Evolutionary conservation across 2,888 invertebrate genomes (phyloP), one percentile per base, ranked within the genome.

Genomic region (Eupithecia tripunctaria): DNA sequence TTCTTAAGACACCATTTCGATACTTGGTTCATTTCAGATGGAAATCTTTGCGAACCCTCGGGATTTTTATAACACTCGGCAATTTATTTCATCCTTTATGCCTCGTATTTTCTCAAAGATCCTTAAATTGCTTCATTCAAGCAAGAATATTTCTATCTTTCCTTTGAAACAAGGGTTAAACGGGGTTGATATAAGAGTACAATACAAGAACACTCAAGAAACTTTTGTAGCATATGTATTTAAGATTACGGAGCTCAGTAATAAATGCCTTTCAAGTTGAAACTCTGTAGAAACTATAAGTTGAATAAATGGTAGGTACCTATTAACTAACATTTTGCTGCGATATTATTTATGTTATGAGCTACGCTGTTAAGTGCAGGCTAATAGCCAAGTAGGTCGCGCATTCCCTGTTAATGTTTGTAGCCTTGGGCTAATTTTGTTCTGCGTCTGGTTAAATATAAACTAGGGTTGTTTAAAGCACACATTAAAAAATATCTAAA

Each of bases 91-190:
- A 60, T 64, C 21, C 38, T 51, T 51, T 21, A 21, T 14, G 25
- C 21, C 12, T 38, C 21, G 8, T 41, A 64, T 38, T 6, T 27
- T 27, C 60, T 60, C 27, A 29, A 60, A 29, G 8, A 29, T 27
- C 15, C 18, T 29, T 18, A 60, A 60, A 60, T 60, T 60, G 29
- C 18, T 60, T 29, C 15, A 60, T 60, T 27, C 60, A 29, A 18
- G 29, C 15, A 60, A 68, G 60, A 29, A 62, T 68, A 29, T 62
- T 68, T 29, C n/a, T 62, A 68, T 29, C 15, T 41, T 12, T 59
- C 25, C 43, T 68, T 62, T 32, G 56, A 67, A 51, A 64, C 65
- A 27, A 62, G 60, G 41, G 70, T 72, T 67, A 15, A 70, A 66
- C 66, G 59, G 32, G 0, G 56, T 63, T 41, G 27, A 32, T 41